Evolutionary conservation across 2,113 vertebrate genomes (phyloP).

Genomic region (Elgaria multicarinata): DNA sequence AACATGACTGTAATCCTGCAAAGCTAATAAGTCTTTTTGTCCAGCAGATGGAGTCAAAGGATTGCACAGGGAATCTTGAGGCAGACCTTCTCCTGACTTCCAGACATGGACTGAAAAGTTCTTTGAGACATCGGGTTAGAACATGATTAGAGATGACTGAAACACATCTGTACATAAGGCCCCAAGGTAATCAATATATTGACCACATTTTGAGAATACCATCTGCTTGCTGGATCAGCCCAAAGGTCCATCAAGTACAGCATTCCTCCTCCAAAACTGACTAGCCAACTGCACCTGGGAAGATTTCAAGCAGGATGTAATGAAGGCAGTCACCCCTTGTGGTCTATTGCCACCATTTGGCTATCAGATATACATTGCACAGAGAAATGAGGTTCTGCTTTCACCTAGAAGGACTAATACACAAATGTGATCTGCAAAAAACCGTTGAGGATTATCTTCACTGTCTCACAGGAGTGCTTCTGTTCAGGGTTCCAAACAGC

Average conservation of each 20-base stretch:
- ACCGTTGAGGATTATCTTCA: too few species aligned
- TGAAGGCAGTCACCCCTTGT: background rate
- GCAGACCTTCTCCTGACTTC: rapidly evolving
- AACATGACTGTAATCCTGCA: rapidly evolving
- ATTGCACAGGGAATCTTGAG: background rate
- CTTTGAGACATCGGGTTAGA: background rate
- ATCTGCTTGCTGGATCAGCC: background rate
- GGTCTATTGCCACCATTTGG: background rate
- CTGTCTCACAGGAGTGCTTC: too few species aligned
- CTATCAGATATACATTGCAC: background rate
- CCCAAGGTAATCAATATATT: background rate
- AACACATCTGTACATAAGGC: background rate
- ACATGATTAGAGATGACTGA: background rate
- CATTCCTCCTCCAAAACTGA: background rate
- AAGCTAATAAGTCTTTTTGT: rapidly evolving
- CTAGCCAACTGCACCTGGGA: background rate
- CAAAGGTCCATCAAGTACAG: background rate
- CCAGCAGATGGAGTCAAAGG: conserved; percentile 67
- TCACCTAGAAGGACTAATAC: background rate
- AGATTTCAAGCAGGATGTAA: background rate
- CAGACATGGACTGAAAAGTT: background rate
- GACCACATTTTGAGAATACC: background rate
- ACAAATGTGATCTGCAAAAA: too few species aligned
- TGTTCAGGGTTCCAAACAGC: too few species aligned
- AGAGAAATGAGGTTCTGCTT: background rate